phyloP scores from a whole-genome alignment of 1,140 invertebrate genomes.

The Bombus waltoni region DNA sequence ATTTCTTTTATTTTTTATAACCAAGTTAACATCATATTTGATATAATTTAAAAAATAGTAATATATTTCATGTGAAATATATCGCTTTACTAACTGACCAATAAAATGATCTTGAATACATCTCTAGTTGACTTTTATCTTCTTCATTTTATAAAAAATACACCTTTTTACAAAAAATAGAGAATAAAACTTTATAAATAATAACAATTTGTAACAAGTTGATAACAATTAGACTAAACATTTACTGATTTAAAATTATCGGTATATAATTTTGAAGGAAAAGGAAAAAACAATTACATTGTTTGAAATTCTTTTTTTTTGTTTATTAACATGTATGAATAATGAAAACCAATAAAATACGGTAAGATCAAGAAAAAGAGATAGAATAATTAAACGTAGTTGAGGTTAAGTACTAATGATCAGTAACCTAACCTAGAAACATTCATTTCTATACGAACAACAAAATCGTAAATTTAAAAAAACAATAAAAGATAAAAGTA shows the following conservation, averaged over 20 bases:
- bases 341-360: neutral
- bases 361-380: neutral
- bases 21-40: neutral
- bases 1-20: neutral
- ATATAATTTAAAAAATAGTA: neutral
- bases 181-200: neutral
- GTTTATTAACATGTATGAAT: neutral
- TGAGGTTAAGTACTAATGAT: slow-evolving; percentile 53
- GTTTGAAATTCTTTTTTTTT: neutral
- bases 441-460: neutral
- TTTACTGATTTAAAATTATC: no score
- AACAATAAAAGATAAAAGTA: neutral
- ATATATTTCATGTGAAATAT: neutral
- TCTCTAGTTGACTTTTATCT: neutral
- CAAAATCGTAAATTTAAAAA: neutral
- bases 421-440: slow-evolving; percentile 53
- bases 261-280: neutral
- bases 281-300: neutral
- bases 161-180: no score
- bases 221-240: neutral
- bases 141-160: neutral
- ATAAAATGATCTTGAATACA: neutral
- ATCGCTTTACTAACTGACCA: neutral
- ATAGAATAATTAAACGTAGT: slow-evolving; percentile 27
- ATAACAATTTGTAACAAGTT: neutral